A percentile compares a stretch with the other conserved stretches of the same genome.
phyloP scores from a whole-genome alignment of 2,113 vertebrate genomes.

The Anoura caudifer region DNA sequence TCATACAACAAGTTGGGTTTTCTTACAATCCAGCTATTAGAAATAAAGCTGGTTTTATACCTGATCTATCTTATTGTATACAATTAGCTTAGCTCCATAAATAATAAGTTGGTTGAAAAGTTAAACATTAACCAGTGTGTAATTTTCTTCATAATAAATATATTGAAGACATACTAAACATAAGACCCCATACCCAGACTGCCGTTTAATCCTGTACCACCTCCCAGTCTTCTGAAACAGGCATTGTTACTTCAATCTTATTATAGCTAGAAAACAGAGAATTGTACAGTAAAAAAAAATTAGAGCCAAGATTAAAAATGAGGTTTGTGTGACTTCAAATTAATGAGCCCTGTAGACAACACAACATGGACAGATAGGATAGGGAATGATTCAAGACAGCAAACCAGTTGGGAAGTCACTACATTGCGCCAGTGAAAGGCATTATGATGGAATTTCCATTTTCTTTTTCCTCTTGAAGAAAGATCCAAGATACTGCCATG shows the following conservation, averaged over 20 bases:
- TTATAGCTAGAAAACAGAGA: not conserved
- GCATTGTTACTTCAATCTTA: not conserved
- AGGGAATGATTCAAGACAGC: too few relatives aligned
- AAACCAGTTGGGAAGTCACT: not conserved
- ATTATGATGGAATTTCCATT: not conserved
- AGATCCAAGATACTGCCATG: not conserved
- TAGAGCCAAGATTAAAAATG: not conserved
- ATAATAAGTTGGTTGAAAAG: conserved; percentile 25
- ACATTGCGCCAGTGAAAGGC: not conserved
- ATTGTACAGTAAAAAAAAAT: not conserved
- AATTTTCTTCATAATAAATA: not conserved
- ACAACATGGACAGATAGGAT: accelerated
- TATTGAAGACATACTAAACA: not conserved
- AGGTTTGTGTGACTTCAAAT: not conserved
- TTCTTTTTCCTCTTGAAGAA: not conserved
- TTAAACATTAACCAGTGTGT: not conserved
- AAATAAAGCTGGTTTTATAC: conserved; percentile 67
- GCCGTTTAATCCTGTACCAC: not conserved
- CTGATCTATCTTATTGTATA: conserved; percentile 8
- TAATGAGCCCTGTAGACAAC: not conserved
- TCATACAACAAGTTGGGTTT: conserved; percentile 34
- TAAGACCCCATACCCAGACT: not conserved
- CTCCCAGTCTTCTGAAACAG: not conserved
- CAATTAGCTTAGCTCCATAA: conserved; percentile 15
- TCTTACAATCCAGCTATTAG: conserved; percentile 42